Evolutionary conservation across 2,888 invertebrate species (phyloP).

Genomic region (Fissipunctia ypsillon): DNA sequence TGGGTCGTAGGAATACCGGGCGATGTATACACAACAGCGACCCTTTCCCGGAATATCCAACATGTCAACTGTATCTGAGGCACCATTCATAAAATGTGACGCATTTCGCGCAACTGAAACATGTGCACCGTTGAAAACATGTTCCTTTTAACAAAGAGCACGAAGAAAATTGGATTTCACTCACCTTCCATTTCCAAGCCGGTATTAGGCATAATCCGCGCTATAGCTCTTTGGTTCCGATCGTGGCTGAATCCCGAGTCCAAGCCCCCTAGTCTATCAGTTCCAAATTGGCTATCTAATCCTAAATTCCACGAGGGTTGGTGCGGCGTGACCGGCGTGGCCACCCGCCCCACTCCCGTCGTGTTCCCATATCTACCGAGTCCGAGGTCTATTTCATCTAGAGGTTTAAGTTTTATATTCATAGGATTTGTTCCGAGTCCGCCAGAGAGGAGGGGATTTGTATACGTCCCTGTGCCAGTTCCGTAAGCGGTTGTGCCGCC

Average conservation of each 20-base stretch:
- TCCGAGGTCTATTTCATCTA: constrained; percentile 93
- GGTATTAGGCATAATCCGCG: constrained; percentile 88
- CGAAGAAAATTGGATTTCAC: constrained; percentile 63
- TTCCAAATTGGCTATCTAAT: constrained; percentile 91
- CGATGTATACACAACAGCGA: constrained; percentile 97
- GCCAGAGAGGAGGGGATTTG: constrained; percentile 91
- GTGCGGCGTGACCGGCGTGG: constrained; percentile 92
- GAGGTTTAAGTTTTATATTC: constrained; percentile 93
- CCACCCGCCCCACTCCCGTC: constrained; percentile 88
- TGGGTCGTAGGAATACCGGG: constrained; percentile 94
- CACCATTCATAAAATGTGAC: constrained; percentile 90
- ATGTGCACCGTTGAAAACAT: constrained; percentile 46
- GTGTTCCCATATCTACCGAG: constrained; percentile 90
- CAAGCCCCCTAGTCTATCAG: constrained; percentile 90
- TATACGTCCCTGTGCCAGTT: constrained; percentile 90
- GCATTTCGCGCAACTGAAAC: constrained; percentile 85
- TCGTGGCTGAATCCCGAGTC: constrained; percentile 91
- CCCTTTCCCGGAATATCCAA: constrained; percentile 98
- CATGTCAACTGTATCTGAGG: constrained; percentile 96
- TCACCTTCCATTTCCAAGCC: constrained; percentile 88
- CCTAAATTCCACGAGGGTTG: constrained; percentile 91
- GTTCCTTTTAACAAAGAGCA: constrained; percentile 34
- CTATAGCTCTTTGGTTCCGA: constrained; percentile 90
- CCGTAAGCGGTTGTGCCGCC: constrained; percentile 83
- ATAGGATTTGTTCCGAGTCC: constrained; percentile 91